Conservation (phyloP, 1,140 invertebrate species). For the Riptortus pedestris region DNA sequence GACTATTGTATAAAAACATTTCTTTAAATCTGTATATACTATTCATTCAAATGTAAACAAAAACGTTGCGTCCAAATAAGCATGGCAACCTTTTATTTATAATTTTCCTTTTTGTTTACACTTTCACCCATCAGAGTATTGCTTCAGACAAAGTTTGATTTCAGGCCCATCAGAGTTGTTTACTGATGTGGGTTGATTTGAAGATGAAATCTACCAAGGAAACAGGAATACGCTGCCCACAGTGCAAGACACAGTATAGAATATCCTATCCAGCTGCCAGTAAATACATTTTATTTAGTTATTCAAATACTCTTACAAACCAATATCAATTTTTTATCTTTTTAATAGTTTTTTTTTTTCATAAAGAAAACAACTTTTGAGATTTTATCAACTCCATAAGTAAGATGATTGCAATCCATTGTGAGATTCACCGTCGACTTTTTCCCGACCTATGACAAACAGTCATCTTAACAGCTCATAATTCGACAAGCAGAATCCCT, state of each 20-base stretch:
- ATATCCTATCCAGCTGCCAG: constrained; percentile 66
- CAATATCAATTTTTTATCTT: not conserved
- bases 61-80: too few relatives aligned
- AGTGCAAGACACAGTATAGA: constrained; percentile 90
- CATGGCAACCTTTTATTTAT: too few relatives aligned
- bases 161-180: constrained; percentile 52
- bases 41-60: too few relatives aligned
- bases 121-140: too few relatives aligned
- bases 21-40: too few relatives aligned
- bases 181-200: constrained; percentile 97
- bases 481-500: too few relatives aligned
- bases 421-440: not conserved
- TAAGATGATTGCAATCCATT: not conserved
- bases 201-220: constrained; percentile 84
- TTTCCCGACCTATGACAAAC: not conserved
- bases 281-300: not conserved
- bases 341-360: not conserved
- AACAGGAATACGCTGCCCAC: constrained; percentile 82
- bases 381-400: not conserved
- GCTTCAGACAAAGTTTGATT: too few relatives aligned
- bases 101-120: too few relatives aligned
- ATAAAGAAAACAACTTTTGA: not conserved
- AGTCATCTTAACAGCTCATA: not conserved
- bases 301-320: not conserved
- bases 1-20: too few relatives aligned